A percentile compares a stretch with the other conserved stretches of the same genome.
phyloP scores from a whole-genome alignment of 2,113 vertebrate genomes.

The Leucosticte australis region DNA sequence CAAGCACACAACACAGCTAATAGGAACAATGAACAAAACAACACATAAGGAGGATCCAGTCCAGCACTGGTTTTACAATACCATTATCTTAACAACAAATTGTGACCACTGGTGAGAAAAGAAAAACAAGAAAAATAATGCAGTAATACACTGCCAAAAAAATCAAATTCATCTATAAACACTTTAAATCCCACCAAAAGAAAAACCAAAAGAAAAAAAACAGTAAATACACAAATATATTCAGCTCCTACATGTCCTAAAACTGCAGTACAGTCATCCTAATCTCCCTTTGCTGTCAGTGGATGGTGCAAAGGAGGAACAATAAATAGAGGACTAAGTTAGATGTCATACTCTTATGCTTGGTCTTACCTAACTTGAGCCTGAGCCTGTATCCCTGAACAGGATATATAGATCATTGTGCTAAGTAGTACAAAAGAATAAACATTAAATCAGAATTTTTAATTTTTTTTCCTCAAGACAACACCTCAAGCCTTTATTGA shows the following conservation, averaged over 20 bases:
- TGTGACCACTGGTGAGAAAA: background rate
- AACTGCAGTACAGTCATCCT: background rate
- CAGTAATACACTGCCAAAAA: background rate
- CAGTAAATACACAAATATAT: background rate
- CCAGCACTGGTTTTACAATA: background rate
- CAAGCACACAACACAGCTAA: background rate
- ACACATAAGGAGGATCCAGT: background rate
- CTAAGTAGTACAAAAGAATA: background rate
- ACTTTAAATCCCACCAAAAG: background rate
- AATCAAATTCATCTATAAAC: background rate
- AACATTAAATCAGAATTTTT: background rate
- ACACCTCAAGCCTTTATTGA: background rate
- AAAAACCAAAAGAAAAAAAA: background rate
- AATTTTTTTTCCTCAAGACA: background rate
- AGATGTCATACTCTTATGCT: background rate
- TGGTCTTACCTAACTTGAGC: background rate
- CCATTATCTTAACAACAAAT: background rate
- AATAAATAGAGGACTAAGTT: background rate
- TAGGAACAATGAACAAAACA: background rate
- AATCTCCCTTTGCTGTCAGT: background rate
- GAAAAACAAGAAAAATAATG: background rate
- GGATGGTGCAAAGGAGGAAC: background rate
- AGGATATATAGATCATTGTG: background rate
- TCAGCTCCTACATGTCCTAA: background rate
- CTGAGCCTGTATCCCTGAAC: background rate